phyloP scores from a whole-genome alignment of 1,140 invertebrate species.

The Heliothis subflexa region DNA sequence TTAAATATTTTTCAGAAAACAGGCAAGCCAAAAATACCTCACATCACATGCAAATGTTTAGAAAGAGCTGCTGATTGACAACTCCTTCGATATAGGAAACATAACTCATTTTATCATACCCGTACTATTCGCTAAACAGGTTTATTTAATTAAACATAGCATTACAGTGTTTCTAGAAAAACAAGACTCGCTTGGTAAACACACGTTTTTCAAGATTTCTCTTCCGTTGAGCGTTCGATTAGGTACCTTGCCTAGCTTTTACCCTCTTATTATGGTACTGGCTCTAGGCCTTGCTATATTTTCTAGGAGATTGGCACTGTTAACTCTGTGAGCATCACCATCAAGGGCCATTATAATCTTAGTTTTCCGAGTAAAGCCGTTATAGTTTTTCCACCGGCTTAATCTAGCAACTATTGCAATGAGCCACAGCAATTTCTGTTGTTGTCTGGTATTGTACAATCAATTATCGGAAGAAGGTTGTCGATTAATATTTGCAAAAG shows the following conservation, averaged over 20 bases:
- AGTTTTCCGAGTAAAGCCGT: not conserved
- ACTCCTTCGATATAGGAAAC: not conserved
- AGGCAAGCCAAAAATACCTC: too few species aligned
- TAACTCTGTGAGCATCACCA: not conserved
- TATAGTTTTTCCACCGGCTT: not conserved
- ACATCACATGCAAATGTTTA: too few species aligned
- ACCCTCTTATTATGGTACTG: conserved; percentile 49
- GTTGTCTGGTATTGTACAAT: too few species aligned
- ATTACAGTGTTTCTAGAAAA: conserved; percentile 2
- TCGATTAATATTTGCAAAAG: too few species aligned
- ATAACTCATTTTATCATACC: not conserved
- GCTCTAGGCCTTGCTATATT: conserved; percentile 32
- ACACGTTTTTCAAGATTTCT: conserved; percentile 66
- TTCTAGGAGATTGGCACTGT: conserved; percentile 28
- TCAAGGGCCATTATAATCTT: not conserved
- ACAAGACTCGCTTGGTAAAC: conserved; percentile 35
- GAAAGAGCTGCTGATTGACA: too few species aligned
- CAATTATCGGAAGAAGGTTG: too few species aligned
- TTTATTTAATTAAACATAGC: conserved; percentile 24
- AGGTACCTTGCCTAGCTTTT: conserved; percentile 48
- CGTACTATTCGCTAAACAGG: not conserved
- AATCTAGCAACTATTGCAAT: too few species aligned
- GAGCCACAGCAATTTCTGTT: too few species aligned
- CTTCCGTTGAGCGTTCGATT: conserved; percentile 63
- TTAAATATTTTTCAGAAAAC: too few species aligned